Evolutionary conservation across 2,797 vertebrate species (phyloP).

Genomic region (Molossus alvarezi): DNA sequence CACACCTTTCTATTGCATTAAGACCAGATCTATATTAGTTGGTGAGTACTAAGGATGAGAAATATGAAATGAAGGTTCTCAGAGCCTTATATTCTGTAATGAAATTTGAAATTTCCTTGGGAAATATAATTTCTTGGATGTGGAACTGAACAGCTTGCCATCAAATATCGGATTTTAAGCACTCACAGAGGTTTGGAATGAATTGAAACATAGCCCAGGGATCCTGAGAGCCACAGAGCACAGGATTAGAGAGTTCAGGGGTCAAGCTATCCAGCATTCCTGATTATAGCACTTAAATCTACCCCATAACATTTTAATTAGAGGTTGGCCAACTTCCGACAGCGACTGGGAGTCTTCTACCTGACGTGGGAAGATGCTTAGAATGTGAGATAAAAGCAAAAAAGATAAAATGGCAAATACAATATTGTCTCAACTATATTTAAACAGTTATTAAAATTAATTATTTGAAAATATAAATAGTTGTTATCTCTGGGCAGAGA

Average conservation of each 20-base stretch:
- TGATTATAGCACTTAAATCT: not conserved
- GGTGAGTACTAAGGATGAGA: not conserved
- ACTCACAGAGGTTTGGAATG: not conserved
- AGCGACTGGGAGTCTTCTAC: not conserved
- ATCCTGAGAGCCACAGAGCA: not conserved
- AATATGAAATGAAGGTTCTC: not conserved
- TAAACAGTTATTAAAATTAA: not conserved
- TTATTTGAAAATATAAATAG: constrained; percentile 53
- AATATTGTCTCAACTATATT: not conserved
- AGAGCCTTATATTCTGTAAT: not conserved
- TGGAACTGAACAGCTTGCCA: not conserved
- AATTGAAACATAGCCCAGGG: not conserved
- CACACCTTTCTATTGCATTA: not conserved
- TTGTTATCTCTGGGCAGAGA: not conserved
- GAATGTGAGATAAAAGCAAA: constrained; percentile 45
- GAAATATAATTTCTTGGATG: not conserved
- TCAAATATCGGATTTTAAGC: not conserved
- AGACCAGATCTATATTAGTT: not conserved
- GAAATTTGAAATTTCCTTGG: not conserved
- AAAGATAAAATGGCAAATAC: not conserved
- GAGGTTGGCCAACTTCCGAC: not conserved
- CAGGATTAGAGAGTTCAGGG: not conserved
- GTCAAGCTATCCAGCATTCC: not conserved
- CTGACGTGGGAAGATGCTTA: not conserved
- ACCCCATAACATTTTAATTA: not conserved